These are phyloP conservation scores for Atherinosoma microstoma DNA, from an alignment of 2,797 vertebrate species.

Conservation along the genomic window DNA sequence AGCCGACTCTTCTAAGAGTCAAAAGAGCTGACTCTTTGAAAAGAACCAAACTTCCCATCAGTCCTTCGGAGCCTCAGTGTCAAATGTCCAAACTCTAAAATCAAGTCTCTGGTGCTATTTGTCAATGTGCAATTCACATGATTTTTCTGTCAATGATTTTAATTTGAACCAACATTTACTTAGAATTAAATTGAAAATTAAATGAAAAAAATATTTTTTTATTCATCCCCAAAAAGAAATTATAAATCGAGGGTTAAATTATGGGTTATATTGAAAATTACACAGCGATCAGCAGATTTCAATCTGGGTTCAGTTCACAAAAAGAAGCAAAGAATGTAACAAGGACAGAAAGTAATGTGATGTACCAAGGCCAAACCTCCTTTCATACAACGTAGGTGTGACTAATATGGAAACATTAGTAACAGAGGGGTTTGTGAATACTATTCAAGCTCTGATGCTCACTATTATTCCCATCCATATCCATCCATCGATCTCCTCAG, in stretches of 20 bases:
- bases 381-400: constrained; percentile 36
- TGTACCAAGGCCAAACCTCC: constrained; percentile 9
- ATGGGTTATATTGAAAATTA: constrained; percentile 24
- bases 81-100: no score
- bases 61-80: no score
- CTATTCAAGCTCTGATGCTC: not conserved
- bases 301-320: not conserved
- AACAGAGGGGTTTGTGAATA: not conserved
- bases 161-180: not conserved
- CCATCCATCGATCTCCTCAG: constrained; percentile 14
- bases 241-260: no score
- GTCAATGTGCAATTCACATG: not conserved
- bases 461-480: constrained; percentile 22
- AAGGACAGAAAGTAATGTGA: constrained; percentile 1
- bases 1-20: no score
- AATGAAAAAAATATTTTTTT: no score
- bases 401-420: constrained; percentile 59
- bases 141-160: no score
- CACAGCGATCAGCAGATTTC: constrained; percentile 15
- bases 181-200: no score
- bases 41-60: no score
- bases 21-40: no score
- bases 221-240: no score
- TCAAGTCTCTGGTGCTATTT: not conserved
- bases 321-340: constrained; percentile 1